Base-by-base conservation (phyloP, 2,888 invertebrate species). In the Clunio marinus region DNA sequence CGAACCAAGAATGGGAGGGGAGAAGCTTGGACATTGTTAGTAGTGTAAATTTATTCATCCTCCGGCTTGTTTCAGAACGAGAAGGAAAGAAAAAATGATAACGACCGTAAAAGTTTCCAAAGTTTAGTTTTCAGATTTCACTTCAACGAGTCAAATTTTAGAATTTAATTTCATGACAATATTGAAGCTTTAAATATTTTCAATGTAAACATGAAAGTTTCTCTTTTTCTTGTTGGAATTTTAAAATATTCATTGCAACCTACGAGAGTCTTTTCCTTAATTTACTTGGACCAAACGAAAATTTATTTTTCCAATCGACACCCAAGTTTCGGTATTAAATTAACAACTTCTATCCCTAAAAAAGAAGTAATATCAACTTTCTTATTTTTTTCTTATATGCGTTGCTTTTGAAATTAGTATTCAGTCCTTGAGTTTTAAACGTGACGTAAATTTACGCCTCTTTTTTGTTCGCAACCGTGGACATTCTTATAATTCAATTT, bases 401-500 rank as follows among this genome's bases (percentile, higher is more conserved):
- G 41, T 41, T 41, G 41, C 2, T 10, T 10, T 10, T 2, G 15
- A 41, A 41, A 41, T 41, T 41, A 41, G 41, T 41, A 41, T 41
- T 41, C 41, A 41, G 41, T 5, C 41, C 41, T 41, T 41, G 41
- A 41, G 15, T n/a, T 41, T 41, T 41, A 41, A 41, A 41, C 41
- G 41, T 41, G 41, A 41, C 41, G 41, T 15, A 41, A 41, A 41
- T 41, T 41, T 41, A 41, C 41, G 41, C 41, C 41, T 41, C 41
- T 41, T 41, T 41, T 15, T 41, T 15, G 41, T 41, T 41, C 41
- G 41, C 2, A n/a, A 15, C 15, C 41, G 41, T 41, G 41, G 41
- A 41, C 41, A 41, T 41, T 41, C 41, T 32, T 32, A n/a, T 41
- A 41, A 41, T 41, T 41, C 41, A 41, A 41, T 41, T 41, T 41